Percentiles rank a stretch among this genome's conserved stretches.
phyloP scores from a whole-genome alignment of 2,888 invertebrate species.

The Argyra leucocephala region DNA sequence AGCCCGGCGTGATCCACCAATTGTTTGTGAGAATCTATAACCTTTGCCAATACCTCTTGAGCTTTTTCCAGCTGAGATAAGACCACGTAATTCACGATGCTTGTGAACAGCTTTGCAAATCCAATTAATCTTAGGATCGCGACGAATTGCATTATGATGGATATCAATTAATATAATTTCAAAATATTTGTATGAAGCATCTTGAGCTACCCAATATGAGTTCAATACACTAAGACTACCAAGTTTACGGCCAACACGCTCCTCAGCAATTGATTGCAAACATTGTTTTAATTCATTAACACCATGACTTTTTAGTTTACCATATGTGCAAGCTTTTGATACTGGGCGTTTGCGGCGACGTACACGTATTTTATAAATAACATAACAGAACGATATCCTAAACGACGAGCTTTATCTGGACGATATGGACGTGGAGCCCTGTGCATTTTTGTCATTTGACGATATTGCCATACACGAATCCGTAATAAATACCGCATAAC shows the following conservation, averaged over 20 bases:
- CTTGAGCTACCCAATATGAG: conserved; percentile 99
- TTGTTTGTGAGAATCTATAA: conserved; percentile 88
- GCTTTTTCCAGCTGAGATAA: conserved; percentile 91
- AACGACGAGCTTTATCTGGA: conserved; percentile 94
- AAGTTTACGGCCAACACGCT: conserved; percentile 92
- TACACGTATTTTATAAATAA: conserved; percentile 94
- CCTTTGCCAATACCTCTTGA: conserved; percentile 94
- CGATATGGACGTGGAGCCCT: conserved; percentile 90
- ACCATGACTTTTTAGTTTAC: conserved; percentile 98
- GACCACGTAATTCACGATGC: conserved; percentile 95
- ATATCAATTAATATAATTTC: conserved; percentile 87
- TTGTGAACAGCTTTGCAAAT: conserved; percentile 94
- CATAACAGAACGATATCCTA: conserved; percentile 91
- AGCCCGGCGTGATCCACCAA: conserved; percentile 91
- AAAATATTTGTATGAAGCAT: conserved; percentile 97
- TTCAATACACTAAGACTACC: conserved; percentile 91
- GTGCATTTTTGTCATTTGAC: conserved; percentile 92
- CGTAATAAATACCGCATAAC: conserved; percentile 94
- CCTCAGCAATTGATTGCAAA: conserved; percentile 94
- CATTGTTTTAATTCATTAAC: conserved; percentile 97
- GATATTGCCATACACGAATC: conserved; percentile 95
- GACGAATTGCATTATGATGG: conserved; percentile 64
- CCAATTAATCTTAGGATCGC: conserved; percentile 96
- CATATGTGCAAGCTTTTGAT: conserved; percentile 94
- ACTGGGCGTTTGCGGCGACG: conserved; percentile 98